Conservation (phyloP, 2,797 vertebrate genomes). For the Scyliorhinus canicula region DNA sequence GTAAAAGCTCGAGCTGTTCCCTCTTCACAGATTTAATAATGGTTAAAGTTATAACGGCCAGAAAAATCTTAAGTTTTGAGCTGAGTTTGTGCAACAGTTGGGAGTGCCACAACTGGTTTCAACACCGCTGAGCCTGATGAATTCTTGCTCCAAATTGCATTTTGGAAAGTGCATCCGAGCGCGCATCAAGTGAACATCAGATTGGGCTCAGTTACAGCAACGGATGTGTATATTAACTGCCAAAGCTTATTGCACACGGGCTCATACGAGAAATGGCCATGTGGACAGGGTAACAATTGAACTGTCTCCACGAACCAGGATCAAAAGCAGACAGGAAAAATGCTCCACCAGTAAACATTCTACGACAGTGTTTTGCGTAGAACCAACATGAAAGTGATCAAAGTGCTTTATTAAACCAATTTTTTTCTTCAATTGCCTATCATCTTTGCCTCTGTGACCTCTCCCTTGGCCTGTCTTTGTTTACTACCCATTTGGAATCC, state of each 20-base stretch:
- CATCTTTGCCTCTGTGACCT: neutral
- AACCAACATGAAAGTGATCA: neutral
- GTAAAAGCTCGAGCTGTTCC: neutral
- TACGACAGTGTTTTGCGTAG: neutral
- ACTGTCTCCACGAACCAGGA: neutral
- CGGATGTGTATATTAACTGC: neutral
- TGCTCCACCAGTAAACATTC: neutral
- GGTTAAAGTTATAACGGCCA: neutral
- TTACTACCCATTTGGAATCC: neutral
- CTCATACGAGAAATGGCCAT: no score
- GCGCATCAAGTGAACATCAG: neutral
- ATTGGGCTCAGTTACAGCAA: neutral
- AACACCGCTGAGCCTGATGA: neutral
- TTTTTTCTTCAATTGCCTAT: neutral
- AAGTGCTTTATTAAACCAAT: neutral
- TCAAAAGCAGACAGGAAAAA: neutral
- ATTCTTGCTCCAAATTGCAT: neutral
- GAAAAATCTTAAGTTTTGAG: neutral
- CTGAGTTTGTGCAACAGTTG: neutral
- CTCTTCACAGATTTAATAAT: neutral
- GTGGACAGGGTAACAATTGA: neutral
- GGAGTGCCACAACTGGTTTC: neutral
- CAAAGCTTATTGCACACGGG: neutral
- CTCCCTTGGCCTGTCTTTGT: neutral
- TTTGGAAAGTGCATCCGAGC: neutral